These are phyloP conservation scores for Drosophila melanosoma DNA, from an alignment of 2,888 invertebrate species.

Conservation along the genomic window DNA sequence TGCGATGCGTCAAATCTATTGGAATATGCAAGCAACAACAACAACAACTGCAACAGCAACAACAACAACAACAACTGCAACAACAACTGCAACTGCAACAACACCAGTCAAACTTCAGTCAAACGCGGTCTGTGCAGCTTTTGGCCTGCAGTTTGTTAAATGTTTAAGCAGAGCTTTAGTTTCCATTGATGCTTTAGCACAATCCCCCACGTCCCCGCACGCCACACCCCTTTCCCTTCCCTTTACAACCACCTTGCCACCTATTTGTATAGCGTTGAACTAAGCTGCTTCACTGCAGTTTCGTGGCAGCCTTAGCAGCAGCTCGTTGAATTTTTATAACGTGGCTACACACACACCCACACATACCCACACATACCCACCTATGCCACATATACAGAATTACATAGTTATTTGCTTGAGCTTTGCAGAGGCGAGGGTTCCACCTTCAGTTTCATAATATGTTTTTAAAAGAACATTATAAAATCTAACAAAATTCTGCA, in stretches of 20 bases:
- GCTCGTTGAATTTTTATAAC: constrained; percentile 75
- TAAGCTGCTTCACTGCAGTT: constrained; percentile 45
- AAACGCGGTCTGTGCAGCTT: constrained; percentile 72
- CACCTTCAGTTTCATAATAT: neutral
- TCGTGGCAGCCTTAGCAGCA: constrained; percentile 54
- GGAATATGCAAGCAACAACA: constrained; percentile 57
- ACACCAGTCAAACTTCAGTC: constrained; percentile 66
- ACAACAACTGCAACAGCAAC: constrained; percentile 23
- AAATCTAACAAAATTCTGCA: neutral
- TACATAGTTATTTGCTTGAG: constrained; percentile 39
- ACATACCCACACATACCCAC: neutral
- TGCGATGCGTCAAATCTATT: constrained; percentile 60
- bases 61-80: constrained; percentile 17
- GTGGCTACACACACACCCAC: constrained; percentile 46
- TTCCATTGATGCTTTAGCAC: constrained; percentile 28
- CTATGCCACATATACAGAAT: constrained; percentile 1
- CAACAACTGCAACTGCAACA: constrained; percentile 13
- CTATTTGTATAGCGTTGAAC: constrained; percentile 55
- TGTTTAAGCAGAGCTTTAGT: constrained; percentile 74
- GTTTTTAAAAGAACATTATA: neutral
- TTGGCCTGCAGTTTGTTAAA: constrained; percentile 76
- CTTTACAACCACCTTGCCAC: constrained; percentile 2
- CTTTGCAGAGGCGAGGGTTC: constrained; percentile 24
- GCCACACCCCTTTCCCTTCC: neutral
- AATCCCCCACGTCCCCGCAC: neutral